Base-by-base conservation (phyloP, 2,888 invertebrate species). In the Dendrolimus houi region DNA sequence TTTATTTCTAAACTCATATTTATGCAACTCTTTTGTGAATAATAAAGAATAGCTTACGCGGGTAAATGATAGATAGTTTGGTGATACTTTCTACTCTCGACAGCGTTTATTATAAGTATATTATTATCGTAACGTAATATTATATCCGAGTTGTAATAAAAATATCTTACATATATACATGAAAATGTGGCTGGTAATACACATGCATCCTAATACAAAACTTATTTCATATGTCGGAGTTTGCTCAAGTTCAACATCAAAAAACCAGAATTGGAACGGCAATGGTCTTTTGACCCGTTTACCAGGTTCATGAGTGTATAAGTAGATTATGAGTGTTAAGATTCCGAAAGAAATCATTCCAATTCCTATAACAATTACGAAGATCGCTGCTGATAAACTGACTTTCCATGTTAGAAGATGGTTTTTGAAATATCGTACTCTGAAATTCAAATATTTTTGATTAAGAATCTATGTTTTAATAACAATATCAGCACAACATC, bases 361-460 rank as follows among this genome's bases (percentile, higher is more conserved):
- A 0, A 65, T 7, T 1, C 63, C 57, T 8, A 73, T 59, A 29
- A 56, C 55, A 7, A 55, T 53, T n/a, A 63, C 70, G 41, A 77
- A 78, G 40, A 71, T 53, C 2, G 69, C 64, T 0, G 66, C 58
- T 6, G 66, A 47, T 13, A 80, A 54, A 54, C 77, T 72, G 1
- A 75, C 60, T 59, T 80, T 79, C 75, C 82, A 79, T 1, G 81
- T 83, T 13, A 57, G 55, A 0, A 83, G 57, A 56, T 85, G 83
- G 29, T 69, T 69, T 54, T 68, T 57, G 54, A 84, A 83, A 64
- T 75, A 85, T 17, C 59, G 69, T 53, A 64, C 56, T 55, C 84
- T 85, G 75, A 7, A 65, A 70, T 64, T 60, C 58, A 56, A 57
- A 53, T 40, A 14, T 13, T 41, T 41, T 53, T 54, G 17, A 14